Percentiles rank a stretch among this genome's conserved stretches.
These are phyloP conservation scores for Aphelenchoides besseyi DNA, from an alignment of 1,140 invertebrate genomes.

Conservation along the genomic window DNA sequence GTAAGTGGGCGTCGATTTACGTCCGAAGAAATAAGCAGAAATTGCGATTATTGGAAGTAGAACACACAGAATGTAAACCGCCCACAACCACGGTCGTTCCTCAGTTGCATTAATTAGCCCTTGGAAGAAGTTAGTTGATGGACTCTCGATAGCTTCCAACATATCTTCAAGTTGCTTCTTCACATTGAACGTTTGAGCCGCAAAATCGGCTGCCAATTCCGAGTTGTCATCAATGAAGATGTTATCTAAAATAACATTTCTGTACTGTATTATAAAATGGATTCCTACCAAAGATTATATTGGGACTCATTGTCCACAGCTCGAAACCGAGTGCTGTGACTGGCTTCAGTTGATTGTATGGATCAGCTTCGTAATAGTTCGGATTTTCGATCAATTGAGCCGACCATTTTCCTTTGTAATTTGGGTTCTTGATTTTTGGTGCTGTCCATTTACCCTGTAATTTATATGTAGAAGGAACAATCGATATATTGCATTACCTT, in stretches of 20 bases:
- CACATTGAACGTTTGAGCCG: slow-evolving; percentile 77
- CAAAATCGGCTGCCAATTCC: slow-evolving; percentile 76
- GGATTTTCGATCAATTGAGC: slow-evolving; percentile 82
- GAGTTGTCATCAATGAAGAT: slow-evolving; percentile 83
- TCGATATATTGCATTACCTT: slow-evolving; percentile 60
- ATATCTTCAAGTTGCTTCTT: slow-evolving; percentile 68
- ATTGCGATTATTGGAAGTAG: slow-evolving; percentile 76
- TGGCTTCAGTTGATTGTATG: slow-evolving; percentile 79
- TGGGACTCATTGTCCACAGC: slow-evolving; percentile 93
- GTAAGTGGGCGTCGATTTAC: slow-evolving; percentile 58
- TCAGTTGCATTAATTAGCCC: slow-evolving; percentile 77
- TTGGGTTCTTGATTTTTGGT: slow-evolving; percentile 84
- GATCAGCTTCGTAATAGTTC: slow-evolving; percentile 83
- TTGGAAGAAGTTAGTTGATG: slow-evolving; percentile 77
- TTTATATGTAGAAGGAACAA: slow-evolving; percentile 19
- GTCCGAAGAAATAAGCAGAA: slow-evolving; percentile 74
- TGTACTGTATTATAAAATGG: no score
- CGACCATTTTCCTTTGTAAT: slow-evolving; percentile 90
- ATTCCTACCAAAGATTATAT: slow-evolving; percentile 84
- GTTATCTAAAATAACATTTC: slow-evolving; percentile 80
- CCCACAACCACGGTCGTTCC: slow-evolving; percentile 85
- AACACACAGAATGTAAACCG: slow-evolving; percentile 75
- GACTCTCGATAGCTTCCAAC: slow-evolving; percentile 71
- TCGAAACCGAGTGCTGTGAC: slow-evolving; percentile 94
- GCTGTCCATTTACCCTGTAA: slow-evolving; percentile 73